phyloP scores from a whole-genome alignment of 64 coral and sea anemone genomes.

The Stichodactyla helianthus region DNA sequence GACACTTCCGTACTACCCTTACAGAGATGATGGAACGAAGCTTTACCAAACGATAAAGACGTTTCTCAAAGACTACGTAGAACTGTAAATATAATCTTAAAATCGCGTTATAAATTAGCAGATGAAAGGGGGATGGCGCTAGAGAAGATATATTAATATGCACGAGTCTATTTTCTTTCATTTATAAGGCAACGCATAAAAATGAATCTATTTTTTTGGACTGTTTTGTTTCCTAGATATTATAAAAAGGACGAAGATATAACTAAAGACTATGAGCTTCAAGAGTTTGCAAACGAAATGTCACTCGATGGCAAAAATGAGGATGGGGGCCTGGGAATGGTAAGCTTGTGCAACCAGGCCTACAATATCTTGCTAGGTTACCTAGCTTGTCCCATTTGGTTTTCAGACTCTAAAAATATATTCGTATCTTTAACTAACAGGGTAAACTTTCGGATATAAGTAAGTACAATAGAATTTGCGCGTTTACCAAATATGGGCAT shows the following conservation, averaged over 20 bases:
- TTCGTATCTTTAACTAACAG: no score
- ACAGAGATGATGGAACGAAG: conserved; percentile 80
- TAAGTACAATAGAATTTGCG: no score
- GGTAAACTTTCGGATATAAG: no score
- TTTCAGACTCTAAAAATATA: no score
- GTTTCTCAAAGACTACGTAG: conserved; percentile 61
- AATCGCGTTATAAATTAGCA: not conserved
- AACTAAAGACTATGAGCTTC: conserved; percentile 57
- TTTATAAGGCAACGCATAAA: no score
- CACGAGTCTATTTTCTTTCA: no score
- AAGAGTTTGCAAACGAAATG: conserved; percentile 65
- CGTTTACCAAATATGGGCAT: no score
- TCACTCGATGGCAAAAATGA: conserved; percentile 68
- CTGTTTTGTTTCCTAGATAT: conserved; percentile 35
- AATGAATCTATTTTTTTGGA: no score
- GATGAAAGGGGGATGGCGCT: no score
- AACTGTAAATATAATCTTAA: conserved; percentile 43
- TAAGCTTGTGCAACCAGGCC: conserved; percentile 12
- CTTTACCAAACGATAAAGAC: conserved; percentile 49
- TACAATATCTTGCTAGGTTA: not conserved
- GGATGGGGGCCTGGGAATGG: conserved; percentile 54
- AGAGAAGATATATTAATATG: no score
- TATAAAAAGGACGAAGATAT: conserved; percentile 82
- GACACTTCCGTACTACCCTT: conserved; percentile 87
- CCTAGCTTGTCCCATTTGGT: not conserved